Percentiles rank a stretch among this genome's conserved stretches.
phyloP scores from a whole-genome alignment of 2,797 vertebrate genomes.

The Channa striata region DNA sequence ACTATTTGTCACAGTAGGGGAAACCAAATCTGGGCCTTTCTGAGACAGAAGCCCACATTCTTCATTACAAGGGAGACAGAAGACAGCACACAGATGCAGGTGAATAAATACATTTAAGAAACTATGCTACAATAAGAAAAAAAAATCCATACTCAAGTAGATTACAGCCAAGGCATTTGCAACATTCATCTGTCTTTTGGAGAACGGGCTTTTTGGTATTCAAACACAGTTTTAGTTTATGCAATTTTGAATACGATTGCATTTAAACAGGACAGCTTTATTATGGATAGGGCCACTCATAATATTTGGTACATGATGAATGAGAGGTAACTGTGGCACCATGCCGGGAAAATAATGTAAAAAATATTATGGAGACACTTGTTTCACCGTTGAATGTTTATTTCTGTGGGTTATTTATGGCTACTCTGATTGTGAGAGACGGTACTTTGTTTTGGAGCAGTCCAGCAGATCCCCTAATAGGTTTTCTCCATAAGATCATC shows the following conservation, averaged over 20 bases:
- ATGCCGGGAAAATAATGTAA: slow-evolving; percentile 8
- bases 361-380: not conserved
- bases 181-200: not conserved
- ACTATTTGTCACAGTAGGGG: no score
- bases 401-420: slow-evolving; percentile 12
- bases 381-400: slow-evolving; percentile 7
- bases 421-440: not conserved
- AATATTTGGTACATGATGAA: not conserved
- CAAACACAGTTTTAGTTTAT: not conserved
- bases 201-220: not conserved
- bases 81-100: not conserved
- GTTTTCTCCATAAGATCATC: slow-evolving; percentile 5
- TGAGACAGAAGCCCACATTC: not conserved
- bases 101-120: not conserved
- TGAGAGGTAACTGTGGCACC: not conserved
- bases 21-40: not conserved
- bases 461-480: not conserved
- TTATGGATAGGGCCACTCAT: not conserved
- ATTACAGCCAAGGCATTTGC: not conserved
- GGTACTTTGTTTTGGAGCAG: not conserved
- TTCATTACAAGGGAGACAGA: not conserved
- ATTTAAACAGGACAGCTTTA: not conserved
- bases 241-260: no score
- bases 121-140: not conserved
- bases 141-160: not conserved